Percentiles rank a stretch among this genome's conserved stretches.
These are phyloP conservation scores for Caenorhabditis wallacei DNA, from an alignment of 2,888 invertebrate species.

Conservation along the genomic window DNA sequence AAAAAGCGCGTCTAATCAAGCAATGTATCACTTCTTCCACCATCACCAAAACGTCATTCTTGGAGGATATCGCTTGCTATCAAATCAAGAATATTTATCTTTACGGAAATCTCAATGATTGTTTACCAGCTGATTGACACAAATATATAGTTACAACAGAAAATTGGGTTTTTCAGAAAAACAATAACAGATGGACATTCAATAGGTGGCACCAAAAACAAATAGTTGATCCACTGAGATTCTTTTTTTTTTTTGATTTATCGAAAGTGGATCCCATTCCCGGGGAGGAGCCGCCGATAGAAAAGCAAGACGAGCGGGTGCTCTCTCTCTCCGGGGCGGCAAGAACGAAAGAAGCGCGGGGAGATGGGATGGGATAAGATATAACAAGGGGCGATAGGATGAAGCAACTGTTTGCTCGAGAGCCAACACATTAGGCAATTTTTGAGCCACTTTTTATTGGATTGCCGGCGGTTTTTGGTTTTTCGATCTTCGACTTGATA, in stretches of 20 bases:
- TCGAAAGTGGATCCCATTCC: slow-evolving; percentile 32
- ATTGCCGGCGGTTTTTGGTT: slow-evolving; percentile 45
- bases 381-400: slow-evolving; percentile 10
- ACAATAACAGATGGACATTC: slow-evolving; percentile 17
- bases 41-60: slow-evolving; percentile 25
- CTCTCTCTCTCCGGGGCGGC: slow-evolving; percentile 27
- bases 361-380: slow-evolving; percentile 9
- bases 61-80: slow-evolving; percentile 38
- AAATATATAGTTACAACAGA: slow-evolving; percentile 31
- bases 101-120: slow-evolving; percentile 42
- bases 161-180: slow-evolving; percentile 5
- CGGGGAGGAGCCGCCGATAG: slow-evolving; percentile 39
- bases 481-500: not conserved
- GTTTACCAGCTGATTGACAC: slow-evolving; percentile 25
- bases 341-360: slow-evolving; percentile 36
- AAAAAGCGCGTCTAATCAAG: slow-evolving; percentile 51
- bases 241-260: slow-evolving; percentile 46
- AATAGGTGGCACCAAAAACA: not conserved
- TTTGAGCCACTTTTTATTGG: slow-evolving; percentile 55
- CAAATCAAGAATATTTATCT: slow-evolving; percentile 59
- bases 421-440: slow-evolving; percentile 65
- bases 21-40: slow-evolving; percentile 42
- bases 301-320: slow-evolving; percentile 7
- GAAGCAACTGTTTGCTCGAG: slow-evolving; percentile 62
- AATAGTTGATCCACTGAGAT: too few relatives aligned